Percentiles rank a stretch among this genome's conserved stretches.
phyloP scores from a whole-genome alignment of 2,797 vertebrate species.

The Diplodus puntazzo region DNA sequence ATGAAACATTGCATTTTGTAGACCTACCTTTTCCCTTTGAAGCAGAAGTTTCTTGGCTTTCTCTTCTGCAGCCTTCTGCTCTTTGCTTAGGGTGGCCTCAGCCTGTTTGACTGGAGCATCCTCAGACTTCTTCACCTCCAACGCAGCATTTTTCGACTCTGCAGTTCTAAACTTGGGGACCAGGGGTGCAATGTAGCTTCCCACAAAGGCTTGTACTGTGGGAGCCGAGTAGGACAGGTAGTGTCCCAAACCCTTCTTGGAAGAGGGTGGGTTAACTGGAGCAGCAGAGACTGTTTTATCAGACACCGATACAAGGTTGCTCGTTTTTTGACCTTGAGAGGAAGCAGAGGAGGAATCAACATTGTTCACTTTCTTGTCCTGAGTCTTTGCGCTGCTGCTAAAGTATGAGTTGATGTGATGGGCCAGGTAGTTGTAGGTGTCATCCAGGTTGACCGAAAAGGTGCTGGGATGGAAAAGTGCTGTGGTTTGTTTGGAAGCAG shows the following conservation, averaged over 20 bases:
- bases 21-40: constrained; percentile 93
- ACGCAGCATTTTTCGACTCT: constrained; percentile 83
- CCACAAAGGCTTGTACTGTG: constrained; percentile 94
- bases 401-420: constrained; percentile 96
- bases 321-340: constrained; percentile 56
- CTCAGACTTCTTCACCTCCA: constrained; percentile 76
- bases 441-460: constrained; percentile 90
- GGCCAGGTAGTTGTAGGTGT: constrained; percentile 92
- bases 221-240: constrained; percentile 92
- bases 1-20: constrained; percentile 2
- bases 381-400: constrained; percentile 77
- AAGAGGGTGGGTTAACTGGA: constrained; percentile 70
- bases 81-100: constrained; percentile 81
- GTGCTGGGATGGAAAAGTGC: constrained; percentile 90
- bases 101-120: constrained; percentile 72
- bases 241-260: constrained; percentile 90
- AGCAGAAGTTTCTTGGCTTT: constrained; percentile 89
- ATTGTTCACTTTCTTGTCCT: constrained; percentile 75
- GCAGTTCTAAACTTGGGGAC: constrained; percentile 90
- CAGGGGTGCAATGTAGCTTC: constrained; percentile 92
- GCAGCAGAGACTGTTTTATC: constrained; percentile 64
- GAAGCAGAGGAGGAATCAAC: constrained; percentile 29
- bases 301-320: constrained; percentile 59
- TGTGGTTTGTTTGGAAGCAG: constrained; percentile 66
- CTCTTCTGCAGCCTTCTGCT: constrained; percentile 88